Percentiles rank a stretch among this genome's conserved stretches.
Conservation (phyloP, 2,113 vertebrate species). For the Labeo rohita region DNA sequence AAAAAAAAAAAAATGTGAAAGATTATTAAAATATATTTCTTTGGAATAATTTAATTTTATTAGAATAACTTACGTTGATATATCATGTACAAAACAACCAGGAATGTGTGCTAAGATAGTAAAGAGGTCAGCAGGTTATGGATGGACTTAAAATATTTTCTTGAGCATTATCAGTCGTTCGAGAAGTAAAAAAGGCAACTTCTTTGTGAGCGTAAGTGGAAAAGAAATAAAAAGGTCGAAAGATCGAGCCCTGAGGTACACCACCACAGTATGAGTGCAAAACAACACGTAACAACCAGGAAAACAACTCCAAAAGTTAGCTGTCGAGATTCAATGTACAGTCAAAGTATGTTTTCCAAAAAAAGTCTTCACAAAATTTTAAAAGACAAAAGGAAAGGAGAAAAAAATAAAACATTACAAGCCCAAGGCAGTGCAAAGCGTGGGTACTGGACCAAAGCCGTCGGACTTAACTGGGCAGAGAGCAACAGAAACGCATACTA, state of each 20-base stretch:
- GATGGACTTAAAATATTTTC: background rate
- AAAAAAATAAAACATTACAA: conserved; percentile 5
- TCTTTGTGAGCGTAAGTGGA: background rate
- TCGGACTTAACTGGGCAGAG: background rate
- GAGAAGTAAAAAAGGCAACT: background rate
- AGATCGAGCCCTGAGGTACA: conserved; percentile 9
- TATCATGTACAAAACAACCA: no score
- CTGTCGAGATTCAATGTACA: background rate
- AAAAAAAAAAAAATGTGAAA: no score
- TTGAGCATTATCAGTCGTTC: background rate
- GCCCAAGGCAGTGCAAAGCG: conserved; percentile 9
- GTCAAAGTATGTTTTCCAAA: background rate
- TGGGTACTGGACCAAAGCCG: conserved; percentile 17
- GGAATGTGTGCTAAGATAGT: background rate
- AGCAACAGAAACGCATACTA: background rate
- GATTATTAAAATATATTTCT: no score
- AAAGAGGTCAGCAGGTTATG: background rate
- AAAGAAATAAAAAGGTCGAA: background rate
- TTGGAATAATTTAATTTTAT: background rate
- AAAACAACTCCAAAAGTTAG: background rate
- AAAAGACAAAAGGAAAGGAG: background rate
- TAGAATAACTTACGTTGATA: background rate
- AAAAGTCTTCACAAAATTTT: background rate
- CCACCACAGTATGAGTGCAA: background rate
- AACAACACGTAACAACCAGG: background rate